Percentiles rank a stretch among this genome's conserved stretches.
Evolutionary conservation across 2,888 invertebrate genomes (phyloP).

Genomic region (Chironomus tentans): DNA sequence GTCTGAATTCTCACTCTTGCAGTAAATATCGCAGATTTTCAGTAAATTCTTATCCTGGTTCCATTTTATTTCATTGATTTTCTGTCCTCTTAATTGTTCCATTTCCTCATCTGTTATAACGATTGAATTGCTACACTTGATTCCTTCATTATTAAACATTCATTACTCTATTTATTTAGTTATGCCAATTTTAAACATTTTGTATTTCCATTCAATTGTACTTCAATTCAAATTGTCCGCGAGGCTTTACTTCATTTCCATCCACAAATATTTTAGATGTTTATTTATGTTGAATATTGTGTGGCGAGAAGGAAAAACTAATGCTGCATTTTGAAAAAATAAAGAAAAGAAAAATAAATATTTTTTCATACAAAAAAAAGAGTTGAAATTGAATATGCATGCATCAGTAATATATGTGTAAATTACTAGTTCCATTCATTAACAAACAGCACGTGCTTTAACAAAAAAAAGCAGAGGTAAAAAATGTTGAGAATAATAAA

Average conservation of each 20-base stretch:
- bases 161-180: not conserved
- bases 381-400: not conserved
- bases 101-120: too few species aligned
- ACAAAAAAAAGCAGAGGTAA: not conserved
- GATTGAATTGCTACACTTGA: too few species aligned
- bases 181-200: not conserved
- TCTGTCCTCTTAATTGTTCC: too few species aligned
- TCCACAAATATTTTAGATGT: not conserved
- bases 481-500: conserved; percentile 14
- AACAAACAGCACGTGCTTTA: conserved; percentile 19
- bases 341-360: too few species aligned
- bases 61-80: too few species aligned
- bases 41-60: too few species aligned
- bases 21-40: too few species aligned
- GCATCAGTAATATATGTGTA: not conserved
- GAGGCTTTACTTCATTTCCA: not conserved
- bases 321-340: too few species aligned
- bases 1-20: too few species aligned
- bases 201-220: not conserved
- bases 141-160: too few species aligned
- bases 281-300: too few species aligned
- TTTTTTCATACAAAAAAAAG: not conserved
- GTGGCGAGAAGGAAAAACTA: too few species aligned
- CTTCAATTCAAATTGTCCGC: not conserved
- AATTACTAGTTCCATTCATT: conserved; percentile 21